Conservation (phyloP, 2,797 vertebrate genomes). For the Coracias cyanogaster region DNA sequence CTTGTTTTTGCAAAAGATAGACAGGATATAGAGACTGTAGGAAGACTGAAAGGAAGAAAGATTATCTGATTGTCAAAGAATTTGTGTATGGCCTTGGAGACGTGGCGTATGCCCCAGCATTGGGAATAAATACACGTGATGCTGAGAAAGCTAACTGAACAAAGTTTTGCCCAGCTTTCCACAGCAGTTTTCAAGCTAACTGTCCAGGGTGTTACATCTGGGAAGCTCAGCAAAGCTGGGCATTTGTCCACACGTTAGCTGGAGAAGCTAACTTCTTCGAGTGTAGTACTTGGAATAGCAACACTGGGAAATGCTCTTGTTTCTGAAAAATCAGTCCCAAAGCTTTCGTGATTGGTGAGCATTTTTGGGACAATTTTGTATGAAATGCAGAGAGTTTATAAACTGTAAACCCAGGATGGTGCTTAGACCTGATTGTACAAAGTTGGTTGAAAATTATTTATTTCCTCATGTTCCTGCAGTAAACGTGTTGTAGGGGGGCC, state of each 20-base stretch:
- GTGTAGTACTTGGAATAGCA: background rate
- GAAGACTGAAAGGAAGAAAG: background rate
- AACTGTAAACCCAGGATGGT: background rate
- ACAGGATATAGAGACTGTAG: background rate
- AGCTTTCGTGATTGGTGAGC: background rate
- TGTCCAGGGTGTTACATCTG: background rate
- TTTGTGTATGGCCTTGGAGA: background rate
- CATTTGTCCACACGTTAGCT: background rate
- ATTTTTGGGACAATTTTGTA: background rate
- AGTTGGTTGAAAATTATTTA: background rate
- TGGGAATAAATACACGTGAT: rapidly evolving
- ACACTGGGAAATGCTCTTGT: background rate
- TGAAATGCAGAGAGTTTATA: background rate
- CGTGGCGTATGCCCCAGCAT: background rate
- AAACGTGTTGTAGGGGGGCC: background rate
- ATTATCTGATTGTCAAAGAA: background rate
- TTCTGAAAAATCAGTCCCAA: background rate
- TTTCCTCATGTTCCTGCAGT: background rate
- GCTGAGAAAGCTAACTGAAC: background rate
- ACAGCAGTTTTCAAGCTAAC: background rate
- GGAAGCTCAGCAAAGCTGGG: background rate
- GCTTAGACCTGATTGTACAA: background rate
- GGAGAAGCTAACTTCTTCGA: background rate
- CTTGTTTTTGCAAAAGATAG: background rate
- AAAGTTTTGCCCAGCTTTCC: background rate